Conservation (phyloP, 2,797 vertebrate species). For the Babyrousa celebensis region DNA sequence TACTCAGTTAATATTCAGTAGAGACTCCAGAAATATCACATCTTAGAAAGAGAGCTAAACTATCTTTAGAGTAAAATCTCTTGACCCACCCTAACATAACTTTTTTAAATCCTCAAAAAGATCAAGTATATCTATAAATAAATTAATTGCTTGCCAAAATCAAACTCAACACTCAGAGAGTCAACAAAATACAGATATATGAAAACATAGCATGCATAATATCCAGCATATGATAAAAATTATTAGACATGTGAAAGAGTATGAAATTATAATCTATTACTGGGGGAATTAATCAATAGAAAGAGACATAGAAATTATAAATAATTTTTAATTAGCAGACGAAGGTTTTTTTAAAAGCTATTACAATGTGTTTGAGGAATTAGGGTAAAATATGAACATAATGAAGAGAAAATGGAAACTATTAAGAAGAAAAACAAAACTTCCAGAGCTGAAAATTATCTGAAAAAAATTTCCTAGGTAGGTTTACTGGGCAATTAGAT, state of each 20-base stretch:
- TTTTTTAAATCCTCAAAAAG: not conserved
- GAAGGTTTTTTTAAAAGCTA: not conserved
- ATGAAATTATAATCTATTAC: not conserved
- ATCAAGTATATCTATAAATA: not conserved
- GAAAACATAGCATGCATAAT: not conserved
- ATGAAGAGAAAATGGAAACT: constrained; percentile 15
- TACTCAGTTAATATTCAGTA: not conserved
- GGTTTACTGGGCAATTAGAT: not conserved
- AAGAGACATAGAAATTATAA: not conserved
- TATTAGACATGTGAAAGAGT: not conserved
- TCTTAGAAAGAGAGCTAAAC: not conserved
- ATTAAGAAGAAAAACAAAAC: not conserved
- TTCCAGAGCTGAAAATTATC: constrained; percentile 16
- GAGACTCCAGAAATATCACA: not conserved
- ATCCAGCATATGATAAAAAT: constrained; percentile 13
- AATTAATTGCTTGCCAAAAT: not conserved
- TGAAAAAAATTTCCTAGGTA: not conserved
- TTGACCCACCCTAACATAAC: not conserved
- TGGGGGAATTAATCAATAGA: not conserved
- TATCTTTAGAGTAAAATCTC: not conserved
- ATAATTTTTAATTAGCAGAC: constrained; percentile 12
- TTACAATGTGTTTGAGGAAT: constrained; percentile 4
- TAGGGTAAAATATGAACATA: constrained; percentile 44
- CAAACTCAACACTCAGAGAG: not conserved
- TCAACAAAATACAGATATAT: constrained; percentile 16